Base-by-base conservation (phyloP, 2,113 vertebrate species). In the Sander vitreus region DNA sequence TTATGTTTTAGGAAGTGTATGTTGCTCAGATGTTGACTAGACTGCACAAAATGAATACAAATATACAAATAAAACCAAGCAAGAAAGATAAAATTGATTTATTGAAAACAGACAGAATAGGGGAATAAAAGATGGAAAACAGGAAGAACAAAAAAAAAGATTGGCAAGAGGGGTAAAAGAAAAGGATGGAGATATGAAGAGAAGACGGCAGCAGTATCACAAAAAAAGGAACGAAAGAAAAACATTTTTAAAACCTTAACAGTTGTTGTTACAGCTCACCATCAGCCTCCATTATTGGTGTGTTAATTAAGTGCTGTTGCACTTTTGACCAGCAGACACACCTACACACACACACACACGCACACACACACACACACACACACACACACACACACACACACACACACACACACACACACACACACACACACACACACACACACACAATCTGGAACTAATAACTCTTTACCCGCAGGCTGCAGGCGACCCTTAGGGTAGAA, bases 361-460 rank as follows among this genome's bases (percentile, higher is more conserved):
- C 53, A 72, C 60, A 69, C 33, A 81, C 64, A 54, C 57, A 33
- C 30, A 55, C n/a, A 23, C n/a, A 55, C 54, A 25, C 11, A 25
- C 53, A 53, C 50, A 76, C 65, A 71, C 51, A n/a, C 58, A 65
- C 39, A 27, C 50, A 39, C 36, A 10, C 39, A 39, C 39, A 10
- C 33, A 6, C 33, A 7, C 33, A 33, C 33, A 33, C 33, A 33
- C 33, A 33, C 33, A 33, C 33, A 33, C 33, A 33, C 33, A 33
- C 33, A 33, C 33, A 33, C 33, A 33, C 33, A 33, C 33, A 33
- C 33, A 33, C 30, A 33, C 30, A 33, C 30, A 33, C 30, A 33
- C 30, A 33, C 33, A 33, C 47, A 88, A 86, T 92, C 90, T 95
- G 94, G 93, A 93, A 94, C 66, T 84, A 84, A 92, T 95, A 94